Percentiles rank a stretch among this genome's conserved stretches.
These are phyloP conservation scores for Wiebesia pumilae DNA, from an alignment of 1,140 invertebrate genomes.

Conservation along the genomic window DNA sequence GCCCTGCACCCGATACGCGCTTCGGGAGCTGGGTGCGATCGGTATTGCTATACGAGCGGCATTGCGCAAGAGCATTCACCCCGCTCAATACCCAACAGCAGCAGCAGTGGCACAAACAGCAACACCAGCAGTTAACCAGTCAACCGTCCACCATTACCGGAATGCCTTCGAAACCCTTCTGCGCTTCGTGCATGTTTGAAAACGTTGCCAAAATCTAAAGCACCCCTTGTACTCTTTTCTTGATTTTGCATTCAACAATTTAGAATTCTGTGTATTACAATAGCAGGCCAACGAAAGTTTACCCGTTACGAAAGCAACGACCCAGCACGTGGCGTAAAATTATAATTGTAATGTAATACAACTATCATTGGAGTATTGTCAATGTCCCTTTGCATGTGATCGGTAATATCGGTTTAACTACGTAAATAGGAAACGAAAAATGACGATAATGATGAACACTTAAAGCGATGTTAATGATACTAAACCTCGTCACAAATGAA, in stretches of 20 bases:
- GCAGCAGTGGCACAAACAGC: neutral
- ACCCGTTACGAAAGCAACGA: neutral
- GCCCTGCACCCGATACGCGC: constrained; percentile 8
- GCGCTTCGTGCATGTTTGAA: neutral
- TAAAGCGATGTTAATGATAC: neutral
- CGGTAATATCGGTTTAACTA: neutral
- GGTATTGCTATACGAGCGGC: constrained; percentile 65
- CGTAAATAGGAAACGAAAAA: neutral
- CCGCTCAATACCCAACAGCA: constrained; percentile 68
- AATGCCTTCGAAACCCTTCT: constrained; percentile 52
- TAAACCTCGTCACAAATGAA: neutral
- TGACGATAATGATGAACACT: no score
- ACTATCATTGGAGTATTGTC: neutral
- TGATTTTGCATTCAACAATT: neutral
- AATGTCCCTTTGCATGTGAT: neutral
- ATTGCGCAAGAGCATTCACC: constrained; percentile 75
- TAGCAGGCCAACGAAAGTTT: neutral
- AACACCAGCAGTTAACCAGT: constrained; percentile 47
- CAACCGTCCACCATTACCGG: constrained; percentile 59
- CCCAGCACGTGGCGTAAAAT: neutral
- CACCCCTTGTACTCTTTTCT: neutral
- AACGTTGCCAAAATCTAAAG: neutral
- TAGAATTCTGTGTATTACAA: neutral
- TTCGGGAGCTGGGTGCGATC: constrained; percentile 56
- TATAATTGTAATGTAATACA: neutral